A percentile compares a stretch with the other conserved stretches of the same genome.
phyloP scores from a whole-genome alignment of 2,797 vertebrate species.

The Neoniphon sammara region DNA sequence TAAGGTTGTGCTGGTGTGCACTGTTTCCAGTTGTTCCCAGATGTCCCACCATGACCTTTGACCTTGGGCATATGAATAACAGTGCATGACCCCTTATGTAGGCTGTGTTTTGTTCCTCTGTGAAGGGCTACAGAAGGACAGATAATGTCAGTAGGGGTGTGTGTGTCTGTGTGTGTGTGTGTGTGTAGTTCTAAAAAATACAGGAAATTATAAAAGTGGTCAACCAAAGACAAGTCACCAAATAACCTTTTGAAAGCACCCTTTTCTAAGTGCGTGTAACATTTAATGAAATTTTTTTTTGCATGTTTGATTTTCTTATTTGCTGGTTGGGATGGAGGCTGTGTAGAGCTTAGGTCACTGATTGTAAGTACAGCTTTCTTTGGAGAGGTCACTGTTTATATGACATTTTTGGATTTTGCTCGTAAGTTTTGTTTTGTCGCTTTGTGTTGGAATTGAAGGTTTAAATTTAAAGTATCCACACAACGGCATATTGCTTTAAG shows the following conservation, averaged over 20 bases:
- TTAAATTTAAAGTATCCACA: too few species aligned
- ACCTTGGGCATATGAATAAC: constrained; percentile 60
- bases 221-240: constrained; percentile 11
- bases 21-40: constrained; percentile 50
- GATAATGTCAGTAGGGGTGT: background rate
- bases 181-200: constrained; percentile 12
- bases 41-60: constrained; percentile 60
- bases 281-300: too few species aligned
- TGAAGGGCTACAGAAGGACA: constrained; percentile 10
- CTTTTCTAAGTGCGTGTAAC: too few species aligned
- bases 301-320: too few species aligned
- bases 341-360: too few species aligned
- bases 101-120: constrained; percentile 42
- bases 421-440: too few species aligned
- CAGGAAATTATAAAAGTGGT: constrained; percentile 28
- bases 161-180: constrained; percentile 2
- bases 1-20: background rate
- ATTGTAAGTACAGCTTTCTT: too few species aligned
- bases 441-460: too few species aligned
- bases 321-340: too few species aligned
- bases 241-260: background rate
- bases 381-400: too few species aligned
- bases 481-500: too few species aligned
- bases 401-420: too few species aligned
- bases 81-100: constrained; percentile 59